Evolutionary conservation across 2,113 vertebrate genomes (phyloP).

Genomic region (Micronisus gabar): DNA sequence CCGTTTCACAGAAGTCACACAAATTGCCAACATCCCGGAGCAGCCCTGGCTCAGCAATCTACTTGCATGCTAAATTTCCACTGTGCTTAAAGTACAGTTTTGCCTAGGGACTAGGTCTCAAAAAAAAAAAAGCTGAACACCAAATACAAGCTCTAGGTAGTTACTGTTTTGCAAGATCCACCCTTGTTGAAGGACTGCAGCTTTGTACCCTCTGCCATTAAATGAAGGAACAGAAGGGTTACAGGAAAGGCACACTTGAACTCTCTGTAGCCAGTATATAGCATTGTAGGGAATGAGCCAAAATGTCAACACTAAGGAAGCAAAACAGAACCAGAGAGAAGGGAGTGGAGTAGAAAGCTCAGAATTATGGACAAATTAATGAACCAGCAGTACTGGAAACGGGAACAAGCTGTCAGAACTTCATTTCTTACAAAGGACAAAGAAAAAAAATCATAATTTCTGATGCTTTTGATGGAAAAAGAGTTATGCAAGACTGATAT

Average conservation of each 20-base stretch:
- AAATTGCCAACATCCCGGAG: rapidly evolving
- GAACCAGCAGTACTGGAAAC: not conserved
- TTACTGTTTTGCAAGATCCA: not conserved
- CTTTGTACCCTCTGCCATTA: not conserved
- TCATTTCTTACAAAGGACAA: not conserved
- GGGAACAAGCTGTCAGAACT: slow-evolving; percentile 1
- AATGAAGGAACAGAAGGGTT: not conserved
- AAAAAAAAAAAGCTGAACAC: not conserved
- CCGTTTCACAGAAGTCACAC: not conserved
- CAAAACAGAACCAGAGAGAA: not conserved
- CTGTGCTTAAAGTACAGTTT: not conserved
- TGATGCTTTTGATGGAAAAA: slow-evolving; percentile 2
- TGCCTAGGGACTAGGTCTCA: not conserved
- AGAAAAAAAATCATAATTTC: not conserved
- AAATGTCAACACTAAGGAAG: not conserved
- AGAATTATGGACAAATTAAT: not conserved
- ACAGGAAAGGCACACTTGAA: not conserved
- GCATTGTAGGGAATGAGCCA: not conserved
- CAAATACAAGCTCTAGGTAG: not conserved
- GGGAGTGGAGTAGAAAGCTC: not conserved
- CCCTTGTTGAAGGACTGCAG: not conserved
- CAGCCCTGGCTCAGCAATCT: not conserved
- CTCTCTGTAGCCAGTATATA: not conserved
- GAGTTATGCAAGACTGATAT: slow-evolving; percentile 27
- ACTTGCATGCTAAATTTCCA: not conserved